Evolutionary conservation across 2,797 vertebrate species (phyloP), one percentile per base, ranked within the genome.

Genomic region (Macropodus opercularis): DNA sequence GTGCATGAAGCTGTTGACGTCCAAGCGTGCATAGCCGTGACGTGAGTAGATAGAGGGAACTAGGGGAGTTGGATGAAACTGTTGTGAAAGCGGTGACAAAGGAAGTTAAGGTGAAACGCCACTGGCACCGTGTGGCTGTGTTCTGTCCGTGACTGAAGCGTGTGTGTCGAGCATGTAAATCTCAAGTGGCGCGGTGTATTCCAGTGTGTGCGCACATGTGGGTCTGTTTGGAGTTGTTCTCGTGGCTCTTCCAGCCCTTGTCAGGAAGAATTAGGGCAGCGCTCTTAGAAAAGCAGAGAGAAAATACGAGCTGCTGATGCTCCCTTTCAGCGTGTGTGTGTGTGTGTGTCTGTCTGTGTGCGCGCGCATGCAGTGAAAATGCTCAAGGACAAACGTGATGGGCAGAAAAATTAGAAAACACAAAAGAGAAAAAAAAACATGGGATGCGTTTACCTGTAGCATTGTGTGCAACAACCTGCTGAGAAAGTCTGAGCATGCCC

Each of bases 261-360:
- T 91, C 91, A 91, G 56, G 85, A 90, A 82, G 91, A 92, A 93
- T 91, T 91, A 92, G 92, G 88, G 83, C 89, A 92, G 74, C 72
- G 19, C 80, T 81, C 56, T 81, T 79, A 56, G 72, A 86, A 85
- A 79, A 71, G 80, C 81, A 79, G 70, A 65, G 80, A 85, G 77
- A 77, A 70, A 84, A 83, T 83, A 83, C 83, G 79, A 84, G 80
- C 80, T 84, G 80, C 78, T 83, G 85, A 88, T 77, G 31, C 73
- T 82, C 31, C 57, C 43, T 68, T 73, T 69, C 66, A 72, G 23
- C 69, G 15, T 39, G 29, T 62, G 47, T 58, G 58, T 56, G 36
- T 64, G 32, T 36, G 40, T 54, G 47, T 42, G 40, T 32, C 44
- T 31, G 29, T 31, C 9, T 31, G 29, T 32, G 31, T 32, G 31